A percentile compares a stretch with the other conserved stretches of the same genome.
phyloP scores from a whole-genome alignment of 2,888 invertebrate genomes.

The Drosophila borborema region DNA sequence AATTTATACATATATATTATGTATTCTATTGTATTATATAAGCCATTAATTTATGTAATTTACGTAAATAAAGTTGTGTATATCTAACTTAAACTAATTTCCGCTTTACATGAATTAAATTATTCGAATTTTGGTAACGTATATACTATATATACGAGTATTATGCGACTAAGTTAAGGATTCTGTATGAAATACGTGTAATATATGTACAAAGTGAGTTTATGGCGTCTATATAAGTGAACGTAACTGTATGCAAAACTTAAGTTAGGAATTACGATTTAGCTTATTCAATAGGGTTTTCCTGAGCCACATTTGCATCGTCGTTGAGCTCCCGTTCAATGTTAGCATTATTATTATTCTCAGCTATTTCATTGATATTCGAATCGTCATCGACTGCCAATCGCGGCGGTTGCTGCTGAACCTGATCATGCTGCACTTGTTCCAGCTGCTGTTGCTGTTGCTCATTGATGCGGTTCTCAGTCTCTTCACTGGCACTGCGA shows the following conservation, averaged over 20 bases:
- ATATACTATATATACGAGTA: constrained; percentile 21
- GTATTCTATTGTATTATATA: constrained; percentile 57
- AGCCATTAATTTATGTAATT: constrained; percentile 77
- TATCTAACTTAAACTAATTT: constrained; percentile 60
- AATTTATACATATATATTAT: constrained; percentile 24
- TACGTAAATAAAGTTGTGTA: constrained; percentile 76
- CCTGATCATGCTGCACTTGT: constrained; percentile 27
- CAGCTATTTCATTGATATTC: constrained; percentile 84
- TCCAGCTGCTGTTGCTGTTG: constrained; percentile 53
- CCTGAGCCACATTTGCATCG: constrained; percentile 70
- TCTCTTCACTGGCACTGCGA: constrained; percentile 72
- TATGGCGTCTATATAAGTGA: constrained; percentile 34
- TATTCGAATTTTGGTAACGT: constrained; percentile 49
- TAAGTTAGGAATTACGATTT: constrained; percentile 9
- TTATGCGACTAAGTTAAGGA: constrained; percentile 14
- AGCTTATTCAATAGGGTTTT: constrained; percentile 47
- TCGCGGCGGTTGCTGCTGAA: constrained; percentile 32
- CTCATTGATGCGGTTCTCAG: constrained; percentile 83
- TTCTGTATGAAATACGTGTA: constrained; percentile 4
- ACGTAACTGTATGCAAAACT: constrained; percentile 3
- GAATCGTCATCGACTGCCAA: constrained; percentile 56
- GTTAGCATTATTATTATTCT: constrained; percentile 84
- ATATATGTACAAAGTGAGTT: constrained; percentile 34
- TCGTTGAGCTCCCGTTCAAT: constrained; percentile 84
- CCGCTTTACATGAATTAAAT: constrained; percentile 10